Base-by-base conservation (phyloP, 1,140 invertebrate genomes). In the Zeugodacus cucurbitae region DNA sequence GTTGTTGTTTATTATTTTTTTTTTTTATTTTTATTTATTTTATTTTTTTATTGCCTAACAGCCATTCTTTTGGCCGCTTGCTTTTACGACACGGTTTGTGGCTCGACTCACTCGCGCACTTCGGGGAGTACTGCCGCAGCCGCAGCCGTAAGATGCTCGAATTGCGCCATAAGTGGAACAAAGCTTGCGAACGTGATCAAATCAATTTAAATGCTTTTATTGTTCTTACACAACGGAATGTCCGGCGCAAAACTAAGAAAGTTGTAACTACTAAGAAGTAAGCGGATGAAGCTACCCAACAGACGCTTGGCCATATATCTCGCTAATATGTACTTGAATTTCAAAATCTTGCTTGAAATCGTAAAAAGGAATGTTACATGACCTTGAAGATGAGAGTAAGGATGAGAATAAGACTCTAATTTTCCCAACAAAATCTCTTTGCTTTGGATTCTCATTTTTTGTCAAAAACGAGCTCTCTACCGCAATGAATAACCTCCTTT, bases 91-190 rank as follows among this genome's bases (percentile, higher is more conserved):
- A n/a, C 41, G 2, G 26, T 82, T n/a, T 2, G 2, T 22, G 4
- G 29, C n/a, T 17, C 26, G 8, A 29, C 85, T 59, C 29, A 44
- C n/a, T 14, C 32, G 32, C 20, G 26, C 86, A 58, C 41, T 34
- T 44, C 32, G 8, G 86, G 32, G 37, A 14, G 41, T 48, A 10
- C 6, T 87, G 82, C 44, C 59, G n/a, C 34, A 87, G n/a, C n/a
- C n/a, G n/a, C n/a, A n/a, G n/a, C n/a, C 88, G 88, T 88, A 89
- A 90, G 82, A 89, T 89, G 57, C 89, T 89, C 90, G 48, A 90
- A 92, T 91, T 92, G 91, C 91, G 91, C 91, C 91, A 92, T 92
- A 92, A 92, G 91, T 92, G 91, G 91, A 92, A 91, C 91, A 92
- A 92, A 92, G 91, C 91, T 92, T 87, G 89, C 87, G 89, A 91